Percentiles rank a stretch among this genome's conserved stretches.
These are phyloP conservation scores for Scomberomorus guttatus DNA, from an alignment of 2,797 vertebrate genomes.

Conservation along the genomic window DNA sequence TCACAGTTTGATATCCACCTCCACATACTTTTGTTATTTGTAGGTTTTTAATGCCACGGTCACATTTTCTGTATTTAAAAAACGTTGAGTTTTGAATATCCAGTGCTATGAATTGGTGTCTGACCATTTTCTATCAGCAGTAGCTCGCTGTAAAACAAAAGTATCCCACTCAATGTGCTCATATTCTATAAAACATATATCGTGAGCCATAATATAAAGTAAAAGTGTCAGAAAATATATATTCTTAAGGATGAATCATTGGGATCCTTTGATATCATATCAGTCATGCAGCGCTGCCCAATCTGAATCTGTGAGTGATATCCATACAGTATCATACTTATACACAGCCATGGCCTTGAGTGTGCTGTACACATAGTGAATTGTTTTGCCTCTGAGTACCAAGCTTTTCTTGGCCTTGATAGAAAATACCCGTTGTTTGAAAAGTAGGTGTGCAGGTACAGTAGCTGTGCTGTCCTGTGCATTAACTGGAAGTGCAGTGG, in stretches of 20 bases:
- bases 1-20: too few relatives aligned
- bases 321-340: conserved; percentile 13
- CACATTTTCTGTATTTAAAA: not conserved
- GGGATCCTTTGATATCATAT: conserved; percentile 55
- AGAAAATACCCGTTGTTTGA: conserved; percentile 58
- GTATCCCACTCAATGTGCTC: not conserved
- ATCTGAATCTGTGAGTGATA: conserved; percentile 44
- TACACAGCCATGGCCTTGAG: conserved; percentile 50
- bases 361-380: conserved; percentile 36
- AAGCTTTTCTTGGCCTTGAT: conserved; percentile 63
- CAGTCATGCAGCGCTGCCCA: conserved; percentile 25
- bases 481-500: conserved; percentile 23
- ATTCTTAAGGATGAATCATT: conserved; percentile 20
- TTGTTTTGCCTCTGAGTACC: conserved; percentile 56
- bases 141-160: not conserved
- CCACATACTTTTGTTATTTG: not conserved
- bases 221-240: conserved; percentile 17
- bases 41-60: not conserved
- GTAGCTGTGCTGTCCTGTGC: conserved; percentile 29
- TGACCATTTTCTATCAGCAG: not conserved
- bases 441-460: conserved; percentile 20
- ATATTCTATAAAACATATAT: not conserved
- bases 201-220: conserved; percentile 6
- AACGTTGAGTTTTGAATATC: not conserved
- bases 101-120: not conserved